Evolutionary conservation across 2,797 vertebrate species (phyloP).

Genomic region (Sternotherus odoratus): DNA sequence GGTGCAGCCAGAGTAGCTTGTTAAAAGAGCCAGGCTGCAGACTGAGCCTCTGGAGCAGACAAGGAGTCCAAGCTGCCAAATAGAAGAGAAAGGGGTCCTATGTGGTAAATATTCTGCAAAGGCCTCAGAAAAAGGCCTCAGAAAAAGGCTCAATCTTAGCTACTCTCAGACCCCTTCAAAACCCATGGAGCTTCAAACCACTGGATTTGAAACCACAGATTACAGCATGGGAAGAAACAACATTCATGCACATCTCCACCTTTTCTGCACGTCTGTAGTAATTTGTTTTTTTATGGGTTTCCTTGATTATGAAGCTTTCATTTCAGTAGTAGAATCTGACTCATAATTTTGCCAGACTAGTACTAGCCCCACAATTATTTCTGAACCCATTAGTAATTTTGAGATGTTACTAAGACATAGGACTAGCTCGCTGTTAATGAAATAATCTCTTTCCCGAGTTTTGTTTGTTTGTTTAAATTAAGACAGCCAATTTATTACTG

Average conservation of each 20-base stretch:
- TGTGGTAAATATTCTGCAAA: background rate
- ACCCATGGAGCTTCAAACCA: background rate
- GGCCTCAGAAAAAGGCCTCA: background rate
- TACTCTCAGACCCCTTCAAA: background rate
- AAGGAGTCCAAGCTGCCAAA: background rate
- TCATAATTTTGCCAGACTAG: accelerated
- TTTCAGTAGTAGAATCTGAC: background rate
- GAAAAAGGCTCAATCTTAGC: background rate
- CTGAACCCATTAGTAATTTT: background rate
- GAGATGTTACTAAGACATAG: background rate
- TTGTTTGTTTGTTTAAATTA: background rate
- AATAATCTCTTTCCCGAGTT: too few relatives aligned
- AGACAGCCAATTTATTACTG: background rate
- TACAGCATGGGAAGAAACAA: background rate
- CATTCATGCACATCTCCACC: background rate
- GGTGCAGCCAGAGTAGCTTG: background rate
- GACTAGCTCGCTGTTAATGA: background rate
- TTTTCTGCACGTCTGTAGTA: background rate
- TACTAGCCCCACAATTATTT: background rate
- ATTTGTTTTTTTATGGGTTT: background rate
- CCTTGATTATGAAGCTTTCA: background rate
- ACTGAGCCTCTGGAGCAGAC: background rate
- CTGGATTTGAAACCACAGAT: background rate
- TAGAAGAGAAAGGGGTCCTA: too few relatives aligned
- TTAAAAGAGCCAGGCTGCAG: background rate